A percentile compares a stretch with the other conserved stretches of the same genome.
Evolutionary conservation across 2,888 invertebrate species (phyloP).

Genomic region (Stratiomys singularior): DNA sequence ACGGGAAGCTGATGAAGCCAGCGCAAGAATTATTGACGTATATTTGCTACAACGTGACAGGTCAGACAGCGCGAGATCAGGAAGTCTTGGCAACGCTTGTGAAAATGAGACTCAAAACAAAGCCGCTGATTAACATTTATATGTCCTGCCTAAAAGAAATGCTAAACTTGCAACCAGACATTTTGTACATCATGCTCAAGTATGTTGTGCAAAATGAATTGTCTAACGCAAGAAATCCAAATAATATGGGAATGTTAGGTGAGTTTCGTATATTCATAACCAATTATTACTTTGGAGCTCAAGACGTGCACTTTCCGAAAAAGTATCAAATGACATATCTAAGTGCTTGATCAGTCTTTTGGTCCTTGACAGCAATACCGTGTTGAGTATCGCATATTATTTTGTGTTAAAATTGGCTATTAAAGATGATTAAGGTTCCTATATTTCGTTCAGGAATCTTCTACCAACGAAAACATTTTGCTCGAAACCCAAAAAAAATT

Average conservation of each 20-base stretch:
- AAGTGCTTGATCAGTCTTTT: too few relatives aligned
- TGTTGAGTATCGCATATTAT: too few relatives aligned
- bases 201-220: conserved; percentile 96
- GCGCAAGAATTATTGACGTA: conserved; percentile 92
- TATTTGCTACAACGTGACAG: conserved; percentile 89
- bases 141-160: conserved; percentile 91
- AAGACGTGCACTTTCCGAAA: background rate
- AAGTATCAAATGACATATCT: too few relatives aligned
- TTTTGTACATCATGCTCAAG: conserved; percentile 85
- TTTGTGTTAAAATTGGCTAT: too few relatives aligned
- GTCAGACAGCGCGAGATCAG: conserved; percentile 73
- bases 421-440: too few relatives aligned
- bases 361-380: too few relatives aligned
- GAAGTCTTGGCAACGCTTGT: conserved; percentile 85
- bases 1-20: conserved; percentile 91
- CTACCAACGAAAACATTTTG: too few relatives aligned
- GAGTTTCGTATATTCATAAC: conserved; percentile 48
- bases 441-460: too few relatives aligned
- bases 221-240: conserved; percentile 90
- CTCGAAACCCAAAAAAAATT: too few relatives aligned
- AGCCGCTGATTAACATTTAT: conserved; percentile 89
- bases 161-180: conserved; percentile 84
- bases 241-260: conserved; percentile 90
- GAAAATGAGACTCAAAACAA: conserved; percentile 92
- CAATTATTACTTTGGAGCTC: background rate